These are phyloP conservation scores for Meteorus colon DNA, from an alignment of 2,888 invertebrate species.

Conservation along the genomic window DNA sequence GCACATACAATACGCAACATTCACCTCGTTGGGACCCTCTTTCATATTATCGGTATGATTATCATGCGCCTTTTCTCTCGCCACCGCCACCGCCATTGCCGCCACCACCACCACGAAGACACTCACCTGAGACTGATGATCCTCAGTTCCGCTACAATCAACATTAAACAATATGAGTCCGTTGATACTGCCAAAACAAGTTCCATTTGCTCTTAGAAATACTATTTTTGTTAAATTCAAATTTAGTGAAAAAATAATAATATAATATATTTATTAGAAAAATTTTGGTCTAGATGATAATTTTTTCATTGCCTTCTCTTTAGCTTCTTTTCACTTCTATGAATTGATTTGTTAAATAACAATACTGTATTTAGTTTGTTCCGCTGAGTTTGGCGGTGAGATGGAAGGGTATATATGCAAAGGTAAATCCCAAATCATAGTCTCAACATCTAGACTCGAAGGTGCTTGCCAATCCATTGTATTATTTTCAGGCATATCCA, in stretches of 20 bases:
- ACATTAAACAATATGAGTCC: constrained; percentile 8
- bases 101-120: constrained; percentile 42
- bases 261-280: constrained; percentile 42
- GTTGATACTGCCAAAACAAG: not conserved
- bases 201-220: not conserved
- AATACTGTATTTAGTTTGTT: constrained; percentile 67
- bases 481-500: constrained; percentile 78
- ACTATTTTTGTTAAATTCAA: constrained; percentile 10
- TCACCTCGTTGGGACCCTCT: constrained; percentile 68
- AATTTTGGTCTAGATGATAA: not conserved
- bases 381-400: constrained; percentile 68
- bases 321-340: constrained; percentile 8
- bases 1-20: constrained; percentile 62
- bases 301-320: not conserved
- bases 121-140: constrained; percentile 21
- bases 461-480: constrained; percentile 88
- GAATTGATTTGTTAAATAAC: constrained; percentile 58
- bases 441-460: constrained; percentile 91
- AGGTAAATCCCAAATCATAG: constrained; percentile 99
- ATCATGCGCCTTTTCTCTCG: constrained; percentile 63
- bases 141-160: constrained; percentile 32
- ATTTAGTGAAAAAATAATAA: constrained; percentile 41
- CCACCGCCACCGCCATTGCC: constrained; percentile 56
- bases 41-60: constrained; percentile 69
- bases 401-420: constrained; percentile 94